phyloP scores from a whole-genome alignment of 1,140 invertebrate species.

The Chironomus striatipennis region DNA sequence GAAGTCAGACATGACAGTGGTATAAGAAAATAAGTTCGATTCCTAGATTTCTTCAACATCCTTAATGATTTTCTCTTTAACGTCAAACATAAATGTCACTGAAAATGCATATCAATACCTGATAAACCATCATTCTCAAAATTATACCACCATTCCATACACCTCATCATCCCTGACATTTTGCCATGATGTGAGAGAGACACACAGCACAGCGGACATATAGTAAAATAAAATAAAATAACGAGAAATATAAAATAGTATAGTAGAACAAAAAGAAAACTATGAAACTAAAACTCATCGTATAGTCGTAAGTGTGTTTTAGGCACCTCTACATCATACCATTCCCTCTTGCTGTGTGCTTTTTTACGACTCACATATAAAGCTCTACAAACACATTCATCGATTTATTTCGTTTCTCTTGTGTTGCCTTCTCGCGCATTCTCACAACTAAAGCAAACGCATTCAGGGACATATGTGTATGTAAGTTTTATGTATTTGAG shows the following conservation, averaged over 20 bases:
- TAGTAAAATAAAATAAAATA: not conserved
- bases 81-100: not conserved
- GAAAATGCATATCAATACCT: not conserved
- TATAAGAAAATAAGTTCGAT: no score
- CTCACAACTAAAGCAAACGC: not conserved
- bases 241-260: not conserved
- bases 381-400: not conserved
- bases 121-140: not conserved
- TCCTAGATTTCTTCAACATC: no score
- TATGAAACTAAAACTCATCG: not conserved
- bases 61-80: not conserved
- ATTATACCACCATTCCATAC: no score
- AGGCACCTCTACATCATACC: not conserved
- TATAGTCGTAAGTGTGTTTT: not conserved
- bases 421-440: not conserved
- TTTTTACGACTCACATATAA: not conserved
- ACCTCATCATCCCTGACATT: conserved; percentile 4
- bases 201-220: not conserved
- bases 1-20: no score
- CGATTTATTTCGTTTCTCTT: not conserved
- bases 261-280: conserved; percentile 9
- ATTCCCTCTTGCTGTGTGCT: conserved; percentile 2
- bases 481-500: not conserved
- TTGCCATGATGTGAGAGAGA: not conserved
- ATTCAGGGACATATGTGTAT: not conserved